Conservation (phyloP, 2,888 invertebrate genomes). For the Auanema freiburgensis region DNA sequence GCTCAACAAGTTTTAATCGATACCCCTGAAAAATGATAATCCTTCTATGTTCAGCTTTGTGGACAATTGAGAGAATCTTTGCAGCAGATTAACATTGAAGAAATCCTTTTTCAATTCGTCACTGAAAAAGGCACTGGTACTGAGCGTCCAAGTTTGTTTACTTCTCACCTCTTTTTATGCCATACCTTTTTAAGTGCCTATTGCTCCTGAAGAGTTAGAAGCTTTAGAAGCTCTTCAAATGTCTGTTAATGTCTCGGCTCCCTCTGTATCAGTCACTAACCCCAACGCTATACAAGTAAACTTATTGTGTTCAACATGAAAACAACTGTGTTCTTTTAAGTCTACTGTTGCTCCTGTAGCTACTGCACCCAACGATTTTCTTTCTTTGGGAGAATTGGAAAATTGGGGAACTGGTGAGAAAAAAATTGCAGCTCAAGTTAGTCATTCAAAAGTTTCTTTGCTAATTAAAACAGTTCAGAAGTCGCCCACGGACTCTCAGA, state of each 20-base stretch:
- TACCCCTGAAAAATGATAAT: not conserved
- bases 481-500: slow-evolving; percentile 22
- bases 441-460: slow-evolving; percentile 1
- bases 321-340: no score
- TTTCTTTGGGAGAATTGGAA: slow-evolving; percentile 14
- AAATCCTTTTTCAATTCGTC: slow-evolving; percentile 86
- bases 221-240: not conserved
- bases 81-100: slow-evolving; percentile 86
- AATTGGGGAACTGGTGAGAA: slow-evolving; percentile 8
- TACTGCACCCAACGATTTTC: slow-evolving; percentile 13
- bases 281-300: no score
- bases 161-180: not conserved
- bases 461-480: slow-evolving; percentile 10
- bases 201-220: slow-evolving; percentile 20
- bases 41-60: slow-evolving; percentile 73
- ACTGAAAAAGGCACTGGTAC: slow-evolving; percentile 87
- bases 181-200: slow-evolving; percentile 7
- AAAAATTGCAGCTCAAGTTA: not conserved
- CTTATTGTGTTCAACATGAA: no score
- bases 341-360: slow-evolving; percentile 2
- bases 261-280: no score
- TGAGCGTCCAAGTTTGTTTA: slow-evolving; percentile 76
- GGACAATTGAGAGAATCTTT: slow-evolving; percentile 89
- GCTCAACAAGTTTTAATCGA: slow-evolving; percentile 41
- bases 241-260: no score